Evolutionary conservation across 2,888 invertebrate genomes (phyloP), one percentile per base, ranked within the genome.

Genomic region (Temnothorax unifasciatus): DNA sequence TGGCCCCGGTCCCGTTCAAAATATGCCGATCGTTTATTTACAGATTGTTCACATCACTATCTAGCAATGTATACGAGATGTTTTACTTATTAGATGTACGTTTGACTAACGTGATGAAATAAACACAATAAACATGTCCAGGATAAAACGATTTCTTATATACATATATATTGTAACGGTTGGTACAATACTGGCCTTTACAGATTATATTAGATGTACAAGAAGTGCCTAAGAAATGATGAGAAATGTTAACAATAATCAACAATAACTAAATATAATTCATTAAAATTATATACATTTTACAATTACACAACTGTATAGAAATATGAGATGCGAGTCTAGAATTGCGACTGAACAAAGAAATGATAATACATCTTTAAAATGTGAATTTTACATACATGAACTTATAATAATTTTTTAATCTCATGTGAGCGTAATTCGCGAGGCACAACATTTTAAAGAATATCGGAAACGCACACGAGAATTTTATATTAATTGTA

Each of bases 1-100:
- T 93, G 92, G 93, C 93, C 92, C 90, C 88, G 90, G 92, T 93
- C 92, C 92, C 93, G 85, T 90, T 88, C 74, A 86, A 85, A 87
- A 81, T 77, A 87, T 84, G 75, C 74, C 84, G 79, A 86, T 81
- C 44, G 50, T 82, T 77, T 88, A 90, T 89, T 86, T 90, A 90
- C 90, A 90, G 73, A 69, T 79, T 69, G 64, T 82, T 66, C 83
- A 82, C 84, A 83, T 64, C 52, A 13, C 66, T 89, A 87, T 82
- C 13, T 52, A 79, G 25, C n/a, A 66, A 69, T 21, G 59, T 73
- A 34, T 29, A 68, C 61, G 59, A 61, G 59, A 50, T 50, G 41
- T 52, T 47, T 25, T 41, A 47, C 64, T 41, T 11, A 41, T 18
- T 29, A 50, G n/a, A 15, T n/a, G 15, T 38, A 75, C 47, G 9